phyloP scores from a whole-genome alignment of 2,797 vertebrate species.

The Sebastes baramenuke region DNA sequence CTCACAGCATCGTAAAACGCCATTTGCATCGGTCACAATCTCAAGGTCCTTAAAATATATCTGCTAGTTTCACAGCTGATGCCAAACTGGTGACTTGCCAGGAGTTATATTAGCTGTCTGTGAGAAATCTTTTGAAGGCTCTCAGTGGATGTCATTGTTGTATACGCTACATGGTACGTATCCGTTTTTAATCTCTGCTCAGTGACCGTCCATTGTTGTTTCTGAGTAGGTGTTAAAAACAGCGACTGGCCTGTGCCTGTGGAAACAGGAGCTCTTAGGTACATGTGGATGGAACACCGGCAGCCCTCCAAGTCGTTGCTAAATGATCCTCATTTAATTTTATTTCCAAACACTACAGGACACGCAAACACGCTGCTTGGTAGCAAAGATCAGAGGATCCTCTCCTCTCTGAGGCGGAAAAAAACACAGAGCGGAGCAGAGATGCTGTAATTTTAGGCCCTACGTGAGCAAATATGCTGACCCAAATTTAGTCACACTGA shows the following conservation, averaged over 20 bases:
- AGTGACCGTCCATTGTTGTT: constrained; percentile 27
- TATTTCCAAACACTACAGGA: constrained; percentile 14
- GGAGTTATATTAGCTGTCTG: constrained; percentile 15
- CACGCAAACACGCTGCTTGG: constrained; percentile 1
- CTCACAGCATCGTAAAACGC: constrained; percentile 49
- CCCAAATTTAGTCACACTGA: constrained; percentile 63
- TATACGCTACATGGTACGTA: neutral
- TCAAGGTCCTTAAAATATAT: constrained; percentile 64
- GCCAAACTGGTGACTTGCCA: constrained; percentile 42
- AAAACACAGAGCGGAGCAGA: constrained; percentile 22
- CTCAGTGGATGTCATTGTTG: constrained; percentile 11
- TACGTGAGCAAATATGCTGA: constrained; percentile 52
- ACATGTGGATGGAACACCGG: constrained; percentile 38
- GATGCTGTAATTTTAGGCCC: constrained; percentile 16
- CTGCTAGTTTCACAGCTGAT: constrained; percentile 32
- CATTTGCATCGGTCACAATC: constrained; percentile 36
- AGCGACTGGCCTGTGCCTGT: too few relatives aligned
- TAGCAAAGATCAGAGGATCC: constrained; percentile 5
- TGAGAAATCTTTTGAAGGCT: constrained; percentile 15
- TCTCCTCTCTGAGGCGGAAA: constrained; percentile 1
- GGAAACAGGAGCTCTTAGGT: too few relatives aligned
- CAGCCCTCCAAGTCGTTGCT: constrained; percentile 13
- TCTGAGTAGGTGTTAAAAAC: constrained; percentile 53
- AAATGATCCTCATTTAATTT: constrained; percentile 52
- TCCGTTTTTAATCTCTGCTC: constrained; percentile 37